Percentiles rank a stretch among this genome's conserved stretches.
Conservation (phyloP, 92 coral and sea anemone genomes). For the Virgularia gustaviana region DNA sequence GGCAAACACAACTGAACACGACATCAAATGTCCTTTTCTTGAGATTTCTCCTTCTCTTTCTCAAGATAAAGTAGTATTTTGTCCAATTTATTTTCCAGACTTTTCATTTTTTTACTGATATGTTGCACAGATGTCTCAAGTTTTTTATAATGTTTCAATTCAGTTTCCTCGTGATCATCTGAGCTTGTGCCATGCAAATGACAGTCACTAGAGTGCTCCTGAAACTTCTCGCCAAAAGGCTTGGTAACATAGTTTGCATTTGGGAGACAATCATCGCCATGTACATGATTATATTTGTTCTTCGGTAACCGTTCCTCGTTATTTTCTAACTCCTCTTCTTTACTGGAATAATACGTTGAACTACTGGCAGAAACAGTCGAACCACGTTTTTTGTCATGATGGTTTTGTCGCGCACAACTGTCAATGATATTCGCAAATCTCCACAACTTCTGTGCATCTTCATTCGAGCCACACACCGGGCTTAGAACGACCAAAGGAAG, state of each 20-base stretch:
- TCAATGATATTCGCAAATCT: slow-evolving; percentile 37
- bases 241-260: too few species aligned
- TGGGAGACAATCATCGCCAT: too few species aligned
- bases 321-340: not conserved
- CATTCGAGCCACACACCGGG: slow-evolving; percentile 7
- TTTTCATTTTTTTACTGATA: slow-evolving; percentile 58
- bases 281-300: too few species aligned
- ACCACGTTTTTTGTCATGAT: too few species aligned
- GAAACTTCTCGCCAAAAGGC: too few species aligned
- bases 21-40: too few species aligned
- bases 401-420: too few species aligned
- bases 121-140: slow-evolving; percentile 66
- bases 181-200: slow-evolving; percentile 20
- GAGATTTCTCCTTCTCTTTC: slow-evolving; percentile 3
- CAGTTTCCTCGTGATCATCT: slow-evolving; percentile 31
- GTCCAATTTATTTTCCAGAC: slow-evolving; percentile 73
- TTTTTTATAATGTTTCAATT: not conserved
- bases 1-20: too few species aligned
- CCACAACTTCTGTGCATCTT: slow-evolving; percentile 31
- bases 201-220: slow-evolving; percentile 25
- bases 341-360: not conserved
- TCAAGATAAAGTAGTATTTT: slow-evolving; percentile 56
- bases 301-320: too few species aligned
- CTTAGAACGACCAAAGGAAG: slow-evolving; percentile 16
- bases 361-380: too few species aligned